Evolutionary conservation across 1,140 invertebrate species (phyloP), one percentile per base, ranked within the genome.

Genomic region (Lucilia sericata): DNA sequence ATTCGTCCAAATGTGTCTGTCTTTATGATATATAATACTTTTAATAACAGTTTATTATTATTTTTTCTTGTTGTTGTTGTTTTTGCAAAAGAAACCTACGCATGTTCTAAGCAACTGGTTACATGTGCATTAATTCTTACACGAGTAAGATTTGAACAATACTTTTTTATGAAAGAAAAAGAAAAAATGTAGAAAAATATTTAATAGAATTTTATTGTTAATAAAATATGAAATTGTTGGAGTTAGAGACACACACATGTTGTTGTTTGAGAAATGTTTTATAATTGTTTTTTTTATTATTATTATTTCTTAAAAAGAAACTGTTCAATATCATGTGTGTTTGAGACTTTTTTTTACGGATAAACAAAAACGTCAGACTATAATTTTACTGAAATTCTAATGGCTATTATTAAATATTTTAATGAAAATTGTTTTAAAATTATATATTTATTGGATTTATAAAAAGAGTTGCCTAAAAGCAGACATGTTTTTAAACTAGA

Each of bases 181-280:
- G 5, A 42, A 42, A 42, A 42, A 8, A 42, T 42, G 2, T 42
- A 10, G 5, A 7, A 42, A 42, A 42, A 55, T 17, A 55, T 55
- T 55, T 55, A 55, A 55, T 55, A 55, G 17, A 55, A 55, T 55
- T 55, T n/a, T n/a, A 55, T 55, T 55, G 51, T 55, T 55, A 55
- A 55, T 55, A 55, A 55, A 55, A n/a, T 55, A 55, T 55, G 42
- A 42, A 42, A 17, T 55, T 55, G 51, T 55, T 55, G 51, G 12
- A 17, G 12, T 70, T 70, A 70, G 19, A 21, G 60, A 70, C 19
- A 21, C 51, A 55, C 4, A 42, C 42, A 42, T 30, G 51, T 55
- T 17, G 51, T 14, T 17, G 51, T 12, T 55, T 12, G 42, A 42
- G 5, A 42, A 42, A n/a, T 12, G 12, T 55, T 55, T 14, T 12